Conservation (phyloP, 2,797 vertebrate genomes). For the Muscicapa striata region DNA sequence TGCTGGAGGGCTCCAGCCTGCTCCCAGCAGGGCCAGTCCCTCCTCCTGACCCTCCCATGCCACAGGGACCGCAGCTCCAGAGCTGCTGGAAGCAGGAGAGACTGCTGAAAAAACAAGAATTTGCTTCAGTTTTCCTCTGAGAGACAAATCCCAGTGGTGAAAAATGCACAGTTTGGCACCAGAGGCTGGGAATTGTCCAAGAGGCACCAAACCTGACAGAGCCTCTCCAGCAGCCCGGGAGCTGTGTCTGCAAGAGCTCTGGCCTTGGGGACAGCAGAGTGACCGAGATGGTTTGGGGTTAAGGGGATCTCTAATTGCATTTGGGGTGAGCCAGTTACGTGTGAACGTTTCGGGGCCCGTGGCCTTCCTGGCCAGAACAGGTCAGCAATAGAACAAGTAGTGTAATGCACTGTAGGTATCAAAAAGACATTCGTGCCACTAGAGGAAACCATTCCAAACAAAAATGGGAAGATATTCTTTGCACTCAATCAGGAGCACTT, state of each 20-base stretch:
- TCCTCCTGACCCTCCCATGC: accelerated
- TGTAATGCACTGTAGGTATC: slow-evolving; percentile 71
- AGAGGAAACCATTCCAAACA: slow-evolving; percentile 54
- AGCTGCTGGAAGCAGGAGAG: background rate
- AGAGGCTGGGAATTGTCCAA: background rate
- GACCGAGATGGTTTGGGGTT: background rate
- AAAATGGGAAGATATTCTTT: slow-evolving; percentile 40
- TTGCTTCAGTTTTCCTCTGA: background rate
- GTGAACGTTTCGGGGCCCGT: background rate
- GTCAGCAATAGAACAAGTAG: slow-evolving; percentile 59
- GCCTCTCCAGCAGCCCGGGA: background rate
- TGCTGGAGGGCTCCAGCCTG: background rate
- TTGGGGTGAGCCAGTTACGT: background rate
- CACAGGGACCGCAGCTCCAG: background rate
- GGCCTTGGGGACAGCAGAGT: background rate
- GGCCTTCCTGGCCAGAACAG: slow-evolving; percentile 38
- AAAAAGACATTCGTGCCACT: slow-evolving; percentile 60
- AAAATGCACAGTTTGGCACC: slow-evolving; percentile 8
- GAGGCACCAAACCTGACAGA: slow-evolving; percentile 10
- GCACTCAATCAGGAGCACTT: slow-evolving; percentile 54
- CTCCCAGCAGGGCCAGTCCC: background rate
- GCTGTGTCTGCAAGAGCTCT: background rate
- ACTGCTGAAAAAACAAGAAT: background rate
- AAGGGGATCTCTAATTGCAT: background rate
- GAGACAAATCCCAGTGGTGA: background rate